A percentile compares a stretch with the other conserved stretches of the same genome.
Evolutionary conservation across 2,888 invertebrate genomes (phyloP).

Genomic region (Augochlorella aurata): DNA sequence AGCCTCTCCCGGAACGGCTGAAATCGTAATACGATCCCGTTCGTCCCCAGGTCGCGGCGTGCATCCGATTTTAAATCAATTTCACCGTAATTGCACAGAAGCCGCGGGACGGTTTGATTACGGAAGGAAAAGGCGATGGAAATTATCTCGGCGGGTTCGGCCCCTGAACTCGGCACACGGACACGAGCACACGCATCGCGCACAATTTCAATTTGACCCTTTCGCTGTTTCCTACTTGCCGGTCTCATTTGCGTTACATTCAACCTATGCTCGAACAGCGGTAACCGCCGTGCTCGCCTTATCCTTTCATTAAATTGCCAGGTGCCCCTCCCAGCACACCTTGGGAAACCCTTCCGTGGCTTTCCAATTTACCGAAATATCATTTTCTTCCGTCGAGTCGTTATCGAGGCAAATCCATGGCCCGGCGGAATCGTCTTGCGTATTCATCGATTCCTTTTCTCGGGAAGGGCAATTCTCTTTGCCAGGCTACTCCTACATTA

Average conservation of each 20-base stretch:
- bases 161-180: slow-evolving; percentile 25
- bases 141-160: slow-evolving; percentile 38
- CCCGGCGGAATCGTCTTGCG: background rate
- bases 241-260: slow-evolving; percentile 39
- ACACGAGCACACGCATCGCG: background rate
- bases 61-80: slow-evolving; percentile 53
- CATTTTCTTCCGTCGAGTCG: background rate
- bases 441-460: background rate
- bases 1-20: background rate
- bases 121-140: slow-evolving; percentile 51
- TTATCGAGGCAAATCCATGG: background rate
- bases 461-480: background rate
- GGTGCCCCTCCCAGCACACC: background rate
- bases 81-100: slow-evolving; percentile 48
- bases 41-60: background rate
- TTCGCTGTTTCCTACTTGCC: slow-evolving; percentile 25
- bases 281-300: slow-evolving; percentile 18
- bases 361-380: slow-evolving; percentile 33
- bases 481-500: background rate
- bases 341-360: background rate
- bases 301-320: slow-evolving; percentile 45
- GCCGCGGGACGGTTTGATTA: slow-evolving; percentile 50
- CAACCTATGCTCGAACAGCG: slow-evolving; percentile 31
- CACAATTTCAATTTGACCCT: slow-evolving; percentile 54
- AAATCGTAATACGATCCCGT: slow-evolving; percentile 21